Base-by-base conservation (phyloP, 1,140 invertebrate genomes). In the Drosophila leontia region DNA sequence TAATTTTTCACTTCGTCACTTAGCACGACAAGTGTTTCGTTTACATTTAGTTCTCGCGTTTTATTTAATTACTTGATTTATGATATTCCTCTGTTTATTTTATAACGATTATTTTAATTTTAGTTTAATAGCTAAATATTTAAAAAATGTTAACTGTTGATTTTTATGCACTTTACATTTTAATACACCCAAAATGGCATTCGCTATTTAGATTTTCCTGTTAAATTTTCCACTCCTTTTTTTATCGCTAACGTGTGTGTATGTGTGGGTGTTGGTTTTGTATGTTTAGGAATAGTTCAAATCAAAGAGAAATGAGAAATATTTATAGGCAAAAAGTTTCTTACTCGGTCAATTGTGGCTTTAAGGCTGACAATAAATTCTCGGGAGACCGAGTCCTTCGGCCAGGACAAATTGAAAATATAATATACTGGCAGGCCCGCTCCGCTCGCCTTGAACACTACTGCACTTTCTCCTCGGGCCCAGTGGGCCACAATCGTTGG, bases 81-180 rank as follows among this genome's bases (percentile, higher is more conserved):
- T 87, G 80, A 83, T 91, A 85, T 78, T 84, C 44, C 48, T 41
- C 45, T 45, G 53, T 87, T 68, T 80, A 93, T 88, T 93, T 91
- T 92, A 93, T 94, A 93, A 93, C 90, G 92, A 92, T 91, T 91
- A 80, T 61, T 67, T 81, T 86, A 87, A 63, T 57, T 91, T 81
- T 85, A 78, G 50, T 92, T 93, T 94, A 93, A 93, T 93, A 93
- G 92, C 93, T 93, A 93, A 93, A 92, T 92, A 93, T 94, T 94
- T 94, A 94, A 93, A 93, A 94, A 93, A 94, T 93, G 93, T 94
- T 94, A 94, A 94, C 91, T 85, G 92, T 93, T 94, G 93, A 91
- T 93, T 94, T 87, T 87, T 93, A 93, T 90, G 85, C 82, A 90
- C 80, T 90, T 90, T 90, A 90, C 82, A 85, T 78, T 86, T 88